phyloP scores from a whole-genome alignment of 2,113 vertebrate species.

The Cephalopterus ornatus region DNA sequence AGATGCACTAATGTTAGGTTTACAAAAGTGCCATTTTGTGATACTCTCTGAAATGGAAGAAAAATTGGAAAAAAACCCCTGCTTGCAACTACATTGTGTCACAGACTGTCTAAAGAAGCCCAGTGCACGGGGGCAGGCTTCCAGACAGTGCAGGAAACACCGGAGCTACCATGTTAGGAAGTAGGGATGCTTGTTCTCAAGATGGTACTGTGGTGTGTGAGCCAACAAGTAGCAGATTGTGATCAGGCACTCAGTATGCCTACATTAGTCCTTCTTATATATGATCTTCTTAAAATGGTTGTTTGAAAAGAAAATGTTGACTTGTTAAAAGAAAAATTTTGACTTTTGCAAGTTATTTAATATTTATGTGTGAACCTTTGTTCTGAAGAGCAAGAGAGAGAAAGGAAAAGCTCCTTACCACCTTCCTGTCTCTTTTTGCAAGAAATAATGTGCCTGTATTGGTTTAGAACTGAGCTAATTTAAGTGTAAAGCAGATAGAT shows the following conservation, averaged over 20 bases:
- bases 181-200: too few relatives aligned
- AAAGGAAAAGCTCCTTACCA: background rate
- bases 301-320: background rate
- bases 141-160: background rate
- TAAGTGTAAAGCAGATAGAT: background rate
- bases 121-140: background rate
- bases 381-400: background rate
- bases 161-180: too few relatives aligned
- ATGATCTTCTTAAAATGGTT: background rate
- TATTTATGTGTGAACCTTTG: background rate
- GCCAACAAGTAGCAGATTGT: too few relatives aligned
- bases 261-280: background rate
- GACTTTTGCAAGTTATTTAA: background rate
- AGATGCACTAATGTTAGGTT: background rate
- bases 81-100: background rate
- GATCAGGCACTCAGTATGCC: too few relatives aligned
- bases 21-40: background rate
- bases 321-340: background rate
- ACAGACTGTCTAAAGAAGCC: background rate
- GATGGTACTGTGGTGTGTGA: fast-evolving
- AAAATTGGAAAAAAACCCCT: background rate
- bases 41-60: background rate
- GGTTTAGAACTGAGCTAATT: too few relatives aligned
- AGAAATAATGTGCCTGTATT: too few relatives aligned
- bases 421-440: background rate